Base-by-base conservation (phyloP, 2,797 vertebrate species). In the Enteromius paludinosus region DNA sequence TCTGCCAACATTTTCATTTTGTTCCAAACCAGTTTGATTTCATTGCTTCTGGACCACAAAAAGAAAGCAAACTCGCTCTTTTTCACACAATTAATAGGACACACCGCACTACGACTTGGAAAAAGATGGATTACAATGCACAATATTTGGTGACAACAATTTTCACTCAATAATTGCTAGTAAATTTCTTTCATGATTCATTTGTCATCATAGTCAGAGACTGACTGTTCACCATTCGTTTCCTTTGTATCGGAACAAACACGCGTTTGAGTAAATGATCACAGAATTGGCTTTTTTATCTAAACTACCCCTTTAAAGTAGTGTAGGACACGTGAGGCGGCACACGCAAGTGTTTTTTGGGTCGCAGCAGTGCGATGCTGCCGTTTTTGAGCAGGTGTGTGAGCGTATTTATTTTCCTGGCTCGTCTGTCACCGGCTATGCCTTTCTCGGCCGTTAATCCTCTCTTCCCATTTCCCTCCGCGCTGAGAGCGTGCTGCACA, bases 371-470 rank as follows among this genome's bases (percentile, higher is more conserved):
- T 78, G 77, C n/a, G n/a, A 49, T 49, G 61, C 11, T 28, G 49
- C 35, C 11, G 17, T 72, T 72, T 79, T 38, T 12, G n/a, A 41
- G 70, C 45, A 38, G 71, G 71, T 75, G 80, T 81, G 52, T 47
- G 61, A 71, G 74, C 10, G 56, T 23, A 64, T 86, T 54, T 41
- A 56, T 69, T 45, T 81, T 20, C 11, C 45, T 9, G 18, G 12
- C 23, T 33, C 18, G 65, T 82, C 54, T 56, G 43, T 69, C 33
- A 25, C 35, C 1, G 3, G 62, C 12, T 52, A 41, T 33, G 35
- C 52, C 43, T 71, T 33, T 66, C 18, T 65, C 7, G 17, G 41
- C 17, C 30, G 35, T 62, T 83, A 77, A 80, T 86, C 82, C 73
- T 69, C 25, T 73, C 80, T 64, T 77, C 25, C 75, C 38, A 11